Base-by-base conservation (phyloP, 2,888 invertebrate genomes). In the Dinocampus coccinellae region DNA sequence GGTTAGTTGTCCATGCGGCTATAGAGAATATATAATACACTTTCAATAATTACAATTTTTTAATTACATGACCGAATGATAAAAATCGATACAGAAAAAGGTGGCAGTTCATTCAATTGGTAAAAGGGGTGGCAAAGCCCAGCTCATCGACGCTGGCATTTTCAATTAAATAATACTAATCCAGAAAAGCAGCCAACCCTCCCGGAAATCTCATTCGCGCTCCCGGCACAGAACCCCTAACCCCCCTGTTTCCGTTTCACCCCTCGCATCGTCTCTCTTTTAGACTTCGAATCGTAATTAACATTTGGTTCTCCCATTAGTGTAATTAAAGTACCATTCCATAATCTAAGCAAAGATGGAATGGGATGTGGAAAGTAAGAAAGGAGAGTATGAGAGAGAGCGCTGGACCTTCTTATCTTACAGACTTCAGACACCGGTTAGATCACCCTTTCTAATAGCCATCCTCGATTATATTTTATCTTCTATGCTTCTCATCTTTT, bases 251-350 rank as follows among this genome's bases (percentile, higher is more conserved):
- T 71, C 76, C 75, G 76, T 73, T 64, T 57, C 67, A 73, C 72
- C 72, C 68, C 69, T 64, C 61, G 69, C 70, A 75, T 75, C 76
- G 75, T 65, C 74, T 89, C 89, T 90, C 89, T 89, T 89, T 89
- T 89, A 88, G 90, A 89, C 90, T 91, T 91, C 91, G 91, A 90
- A 91, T 91, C 89, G 91, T 92, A 92, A 92, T 92, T 92, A 92
- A 92, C 92, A 91, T 91, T 91, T 90, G 91, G 90, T 90, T 90
- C 90, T 90, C 90, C 92, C 92, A 92, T 93, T 93, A 92, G 91
- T 91, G 90, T 92, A 92, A 92, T 93, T 92, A 92, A 92, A 92
- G 90, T 90, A 90, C 90, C 91, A 89, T 91, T 91, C 90, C 89
- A 89, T 90, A 90, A 90, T 90, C 90, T 89, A 89, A 88, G 89